Base-by-base conservation (phyloP, 1,140 invertebrate genomes). In the Tigriopus japonicus region DNA sequence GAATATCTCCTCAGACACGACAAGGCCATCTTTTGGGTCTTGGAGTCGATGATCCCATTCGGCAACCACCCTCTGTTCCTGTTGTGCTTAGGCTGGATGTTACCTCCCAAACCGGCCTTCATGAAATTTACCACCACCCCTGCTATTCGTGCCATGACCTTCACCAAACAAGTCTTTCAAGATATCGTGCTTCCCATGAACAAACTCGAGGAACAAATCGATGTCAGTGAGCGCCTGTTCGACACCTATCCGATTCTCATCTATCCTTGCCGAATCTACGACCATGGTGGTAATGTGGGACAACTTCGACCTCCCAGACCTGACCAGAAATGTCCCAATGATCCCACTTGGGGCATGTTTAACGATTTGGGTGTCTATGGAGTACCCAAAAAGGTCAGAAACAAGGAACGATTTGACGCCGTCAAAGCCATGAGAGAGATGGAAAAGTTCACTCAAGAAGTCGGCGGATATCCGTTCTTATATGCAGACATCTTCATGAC, bases 401-500 rank as follows among this genome's bases (percentile, higher is more conserved):
- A 70, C 15, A 74, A 72, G 56, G 67, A 75, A 62, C 65, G 68
- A 21, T 78, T 73, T 65, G 75, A 78, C 65, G 72, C 77, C 6
- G 76, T 76, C 1, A 59, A 69, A 42, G 71, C 72, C 9, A 76
- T 78, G 75, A 63, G 76, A 45, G 66, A 69, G 49, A 78, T 78
- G 76, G 77, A 78, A 66, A 41, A 23, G 14, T 58, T 35, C 40
- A 58, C 56, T 3, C 63, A 65, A 64, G 59, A 10, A 35, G 71
- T 77, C 23, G 76, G 75, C 12, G 77, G 77, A 41, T 78, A 77
- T 68, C 70, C 75, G 6, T 79, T 77, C 62, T 67, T 79, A 9
- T 84, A 84, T 69, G 82, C 81, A 42, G 79, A 74, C 67, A 78
- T 71, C 65, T 82, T 75, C 71, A 79, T 83, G 76, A 72, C 77